Percentiles rank a stretch among this genome's conserved stretches.
phyloP scores from a whole-genome alignment of 2,113 vertebrate genomes.

The Labeo catla region DNA sequence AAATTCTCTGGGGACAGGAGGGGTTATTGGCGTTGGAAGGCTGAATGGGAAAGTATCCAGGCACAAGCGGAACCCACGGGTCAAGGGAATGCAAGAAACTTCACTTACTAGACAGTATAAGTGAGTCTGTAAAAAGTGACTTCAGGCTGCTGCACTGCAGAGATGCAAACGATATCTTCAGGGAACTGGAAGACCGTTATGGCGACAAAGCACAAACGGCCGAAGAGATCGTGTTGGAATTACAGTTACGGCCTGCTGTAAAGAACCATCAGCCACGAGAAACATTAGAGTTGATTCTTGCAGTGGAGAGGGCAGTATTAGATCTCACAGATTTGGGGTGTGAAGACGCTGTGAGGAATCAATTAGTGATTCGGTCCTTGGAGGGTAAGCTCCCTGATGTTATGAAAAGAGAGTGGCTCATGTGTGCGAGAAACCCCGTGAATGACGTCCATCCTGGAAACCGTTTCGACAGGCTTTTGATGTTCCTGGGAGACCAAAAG shows the following conservation, averaged over 20 bases:
- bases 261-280: constrained; percentile 7
- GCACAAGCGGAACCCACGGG: not conserved
- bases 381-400: too few relatives aligned
- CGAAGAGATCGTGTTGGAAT: not conserved
- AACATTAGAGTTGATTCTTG: not conserved
- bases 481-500: too few relatives aligned
- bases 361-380: too few relatives aligned
- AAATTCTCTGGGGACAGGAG: too few relatives aligned
- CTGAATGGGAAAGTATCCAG: constrained; percentile 14
- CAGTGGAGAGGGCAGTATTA: too few relatives aligned
- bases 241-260: not conserved
- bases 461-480: not conserved
- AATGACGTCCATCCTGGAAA: not conserved
- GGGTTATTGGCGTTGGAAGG: not conserved
- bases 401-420: not conserved
- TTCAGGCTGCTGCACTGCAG: not conserved
- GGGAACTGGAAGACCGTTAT: not conserved
- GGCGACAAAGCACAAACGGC: constrained; percentile 8
- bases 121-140: not conserved
- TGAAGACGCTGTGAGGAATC: too few relatives aligned
- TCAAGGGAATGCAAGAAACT: not conserved
- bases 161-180: not conserved
- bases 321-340: too few relatives aligned
- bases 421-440: not conserved
- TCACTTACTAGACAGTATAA: not conserved